Evolutionary conservation across 2,888 invertebrate genomes (phyloP), one percentile per base, ranked within the genome.

Genomic region (Sarcophaga caerulescens): DNA sequence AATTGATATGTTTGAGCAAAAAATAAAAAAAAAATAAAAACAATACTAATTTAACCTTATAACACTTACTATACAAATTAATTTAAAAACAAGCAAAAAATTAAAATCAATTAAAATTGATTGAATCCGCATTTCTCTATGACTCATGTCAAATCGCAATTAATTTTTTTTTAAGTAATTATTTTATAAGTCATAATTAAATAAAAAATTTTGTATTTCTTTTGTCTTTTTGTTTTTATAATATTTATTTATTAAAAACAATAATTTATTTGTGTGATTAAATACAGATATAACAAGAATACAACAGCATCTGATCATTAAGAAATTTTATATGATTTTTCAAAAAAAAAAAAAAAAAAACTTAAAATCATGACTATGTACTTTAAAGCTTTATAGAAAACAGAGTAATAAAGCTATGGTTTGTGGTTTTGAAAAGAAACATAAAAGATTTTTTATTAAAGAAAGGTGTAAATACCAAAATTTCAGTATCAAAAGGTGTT

Each of bases 261-360:
- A 60, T 65, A 23, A 44, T 60, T 74, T 68, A 73, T 74, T 65
- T 83, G 68, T 74, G 68, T 65, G 76, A 74, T 66, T 68, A 80
- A 73, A 85, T 62, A 71, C 52, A 65, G 63, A 68, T 71, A 73
- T 62, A 65, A 68, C 52, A 70, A 59, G 19, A 76, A 73, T 17
- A 60, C 47, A 75, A 79, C 79, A 87, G 76, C 73, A 81, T 81
- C 73, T 77, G 52, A 84, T 68, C 74, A 79, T 79, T 59, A 59
- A 59, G 71, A 81, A 78, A 69, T 83, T 68, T 66, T 47, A 60
- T 25, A 35, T 57, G 14, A 62, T 65, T 60, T 59, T 35, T 1
- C 4, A 47, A n/a, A 52, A 11, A 69, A 21, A 23, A 45, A 78
- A 60, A 25, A 75, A 59, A n/a, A n/a, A n/a, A n/a, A n/a, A 52